Conservation (phyloP, 2,797 vertebrate species). For the Eurystomus glaucurus region DNA sequence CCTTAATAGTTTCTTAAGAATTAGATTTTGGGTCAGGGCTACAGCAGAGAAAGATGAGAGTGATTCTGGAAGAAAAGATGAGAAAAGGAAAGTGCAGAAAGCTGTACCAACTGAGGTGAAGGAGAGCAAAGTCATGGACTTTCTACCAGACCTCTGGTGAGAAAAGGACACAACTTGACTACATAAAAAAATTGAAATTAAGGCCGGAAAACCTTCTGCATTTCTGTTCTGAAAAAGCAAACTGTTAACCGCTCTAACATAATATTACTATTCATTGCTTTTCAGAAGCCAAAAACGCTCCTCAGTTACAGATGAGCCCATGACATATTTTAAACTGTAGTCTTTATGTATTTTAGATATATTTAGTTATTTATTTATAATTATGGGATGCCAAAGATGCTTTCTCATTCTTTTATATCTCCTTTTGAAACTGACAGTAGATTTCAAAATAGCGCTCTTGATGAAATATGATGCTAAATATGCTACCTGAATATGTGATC, state of each 20-base stretch:
- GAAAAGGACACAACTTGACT: not conserved
- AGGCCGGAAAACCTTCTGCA: not conserved
- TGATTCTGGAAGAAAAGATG: not conserved
- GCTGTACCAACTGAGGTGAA: not conserved
- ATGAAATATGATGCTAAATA: constrained; percentile 6
- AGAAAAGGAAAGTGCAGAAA: not conserved
- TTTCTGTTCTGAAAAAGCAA: not conserved
- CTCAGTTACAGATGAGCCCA: not conserved
- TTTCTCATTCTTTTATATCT: constrained; percentile 39
- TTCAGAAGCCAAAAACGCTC: not conserved
- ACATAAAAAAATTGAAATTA: not conserved
- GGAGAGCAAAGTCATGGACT: not conserved
- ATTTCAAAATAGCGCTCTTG: not conserved
- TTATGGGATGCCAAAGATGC: constrained; percentile 18
- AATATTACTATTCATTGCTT: not conserved
- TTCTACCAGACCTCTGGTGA: not conserved
- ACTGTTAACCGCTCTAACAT: not conserved
- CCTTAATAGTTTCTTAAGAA: not conserved
- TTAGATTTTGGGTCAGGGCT: not conserved
- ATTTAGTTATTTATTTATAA: constrained; percentile 34
- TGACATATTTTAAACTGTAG: constrained; percentile 2
- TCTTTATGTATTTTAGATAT: not conserved
- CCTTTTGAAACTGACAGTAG: constrained; percentile 18
- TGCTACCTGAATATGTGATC: not conserved
- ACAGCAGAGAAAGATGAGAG: not conserved